These are phyloP conservation scores for Corythoichthys intestinalis DNA, from an alignment of 2,113 vertebrate species.

Conservation along the genomic window DNA sequence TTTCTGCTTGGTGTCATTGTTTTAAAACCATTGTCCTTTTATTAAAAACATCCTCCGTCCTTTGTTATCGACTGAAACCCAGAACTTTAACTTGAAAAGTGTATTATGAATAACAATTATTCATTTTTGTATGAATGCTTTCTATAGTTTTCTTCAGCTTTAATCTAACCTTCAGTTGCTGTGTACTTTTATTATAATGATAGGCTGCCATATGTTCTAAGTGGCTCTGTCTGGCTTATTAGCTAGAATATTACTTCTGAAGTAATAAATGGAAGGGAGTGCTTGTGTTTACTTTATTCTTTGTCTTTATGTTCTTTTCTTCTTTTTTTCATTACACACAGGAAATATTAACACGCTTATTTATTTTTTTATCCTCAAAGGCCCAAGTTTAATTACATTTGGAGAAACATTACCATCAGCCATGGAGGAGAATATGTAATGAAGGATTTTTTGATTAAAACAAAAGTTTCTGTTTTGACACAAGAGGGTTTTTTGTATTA, in stretches of 20 bases:
- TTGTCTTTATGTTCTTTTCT: conserved; percentile 47
- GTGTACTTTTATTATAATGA: conserved; percentile 39
- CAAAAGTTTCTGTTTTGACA: conserved; percentile 63
- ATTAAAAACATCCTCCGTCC: not conserved
- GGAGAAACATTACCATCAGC: conserved; percentile 46
- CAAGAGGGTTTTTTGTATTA: conserved; percentile 53
- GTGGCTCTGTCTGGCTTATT: conserved; percentile 53
- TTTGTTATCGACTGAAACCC: not conserved
- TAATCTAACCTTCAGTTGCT: conserved; percentile 24
- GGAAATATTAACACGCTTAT: conserved; percentile 73
- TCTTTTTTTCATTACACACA: conserved; percentile 50
- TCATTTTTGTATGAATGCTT: not conserved
- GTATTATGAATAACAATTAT: not conserved
- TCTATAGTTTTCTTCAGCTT: conserved; percentile 10
- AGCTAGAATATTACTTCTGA: conserved; percentile 64
- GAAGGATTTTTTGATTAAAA: conserved; percentile 65
- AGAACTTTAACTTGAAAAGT: not conserved
- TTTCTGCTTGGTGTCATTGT: not conserved
- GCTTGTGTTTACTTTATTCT: conserved; percentile 61
- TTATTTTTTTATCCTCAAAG: conserved; percentile 69
- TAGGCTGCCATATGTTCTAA: conserved; percentile 48
- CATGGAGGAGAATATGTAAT: conserved; percentile 60
- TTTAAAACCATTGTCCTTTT: not conserved
- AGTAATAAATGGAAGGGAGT: conserved; percentile 60
- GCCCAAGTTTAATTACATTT: conserved; percentile 73